Conservation (phyloP, 2,888 invertebrate genomes). For the Orthosia gothica region DNA sequence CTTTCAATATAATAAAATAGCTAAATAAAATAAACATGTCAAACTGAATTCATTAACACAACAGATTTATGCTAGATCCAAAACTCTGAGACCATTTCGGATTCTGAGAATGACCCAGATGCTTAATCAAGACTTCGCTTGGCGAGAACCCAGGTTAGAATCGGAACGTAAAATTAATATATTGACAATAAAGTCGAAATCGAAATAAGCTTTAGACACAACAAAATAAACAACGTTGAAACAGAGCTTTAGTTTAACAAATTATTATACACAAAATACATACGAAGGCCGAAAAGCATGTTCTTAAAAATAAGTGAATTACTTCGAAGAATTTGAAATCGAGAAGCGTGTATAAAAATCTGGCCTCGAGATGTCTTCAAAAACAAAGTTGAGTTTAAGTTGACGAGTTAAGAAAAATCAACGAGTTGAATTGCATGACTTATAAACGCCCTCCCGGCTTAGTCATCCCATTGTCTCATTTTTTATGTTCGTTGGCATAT, state of each 20-base stretch:
- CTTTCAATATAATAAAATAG: constrained; percentile 37
- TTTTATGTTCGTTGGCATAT: constrained; percentile 33
- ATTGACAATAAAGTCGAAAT: constrained; percentile 54
- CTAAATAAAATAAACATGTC: constrained; percentile 35
- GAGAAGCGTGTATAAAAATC: constrained; percentile 36
- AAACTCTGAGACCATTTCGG: constrained; percentile 37
- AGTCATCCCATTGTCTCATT: constrained; percentile 61
- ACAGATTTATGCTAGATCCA: constrained; percentile 47
- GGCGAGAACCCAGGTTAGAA: constrained; percentile 48
- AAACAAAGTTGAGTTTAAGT: constrained; percentile 52
- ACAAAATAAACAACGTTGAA: constrained; percentile 52
- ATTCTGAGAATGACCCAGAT: constrained; percentile 53
- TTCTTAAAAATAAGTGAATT: constrained; percentile 24
- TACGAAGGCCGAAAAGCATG: constrained; percentile 21
- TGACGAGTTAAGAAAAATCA: constrained; percentile 51
- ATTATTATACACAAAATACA: constrained; percentile 45
- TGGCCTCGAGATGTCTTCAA: constrained; percentile 47
- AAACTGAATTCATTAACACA: constrained; percentile 31
- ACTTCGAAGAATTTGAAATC: constrained; percentile 50
- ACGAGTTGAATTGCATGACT: constrained; percentile 45
- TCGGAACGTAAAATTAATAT: constrained; percentile 51
- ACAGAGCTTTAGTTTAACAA: constrained; percentile 41
- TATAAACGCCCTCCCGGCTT: constrained; percentile 34
- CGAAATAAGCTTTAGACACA: constrained; percentile 45
- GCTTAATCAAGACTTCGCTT: constrained; percentile 45